These are phyloP conservation scores for Psettodes erumei DNA, from an alignment of 2,113 vertebrate species.

Conservation along the genomic window DNA sequence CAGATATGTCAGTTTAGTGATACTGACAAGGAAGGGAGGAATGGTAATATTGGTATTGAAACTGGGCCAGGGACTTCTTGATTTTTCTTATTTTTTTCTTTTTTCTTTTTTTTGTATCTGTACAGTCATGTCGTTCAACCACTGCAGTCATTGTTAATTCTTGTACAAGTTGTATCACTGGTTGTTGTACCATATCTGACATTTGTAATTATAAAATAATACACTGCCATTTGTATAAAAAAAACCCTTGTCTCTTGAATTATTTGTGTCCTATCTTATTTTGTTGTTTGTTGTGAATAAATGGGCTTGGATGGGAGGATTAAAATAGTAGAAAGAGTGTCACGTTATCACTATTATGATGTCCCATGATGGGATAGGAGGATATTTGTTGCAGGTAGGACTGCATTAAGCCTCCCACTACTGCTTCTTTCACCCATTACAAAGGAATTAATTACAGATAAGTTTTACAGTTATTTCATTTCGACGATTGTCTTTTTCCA, in stretches of 20 bases:
- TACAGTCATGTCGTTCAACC: constrained; percentile 84
- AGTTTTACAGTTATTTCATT: neutral
- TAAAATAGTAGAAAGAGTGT: neutral
- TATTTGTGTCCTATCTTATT: constrained; percentile 44
- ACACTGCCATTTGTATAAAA: constrained; percentile 86
- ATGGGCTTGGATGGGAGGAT: neutral
- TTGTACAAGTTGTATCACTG: constrained; percentile 86
- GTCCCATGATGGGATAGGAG: neutral
- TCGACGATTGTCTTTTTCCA: neutral
- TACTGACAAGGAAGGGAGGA: constrained; percentile 39
- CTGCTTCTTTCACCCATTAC: neutral
- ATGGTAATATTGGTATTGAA: constrained; percentile 60
- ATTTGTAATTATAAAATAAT: constrained; percentile 90
- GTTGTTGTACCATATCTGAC: constrained; percentile 85
- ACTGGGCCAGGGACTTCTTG: constrained; percentile 65
- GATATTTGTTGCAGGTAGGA: neutral
- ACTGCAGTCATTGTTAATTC: constrained; percentile 86
- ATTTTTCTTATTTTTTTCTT: constrained; percentile 51
- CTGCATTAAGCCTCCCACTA: neutral
- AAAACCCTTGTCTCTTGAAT: constrained; percentile 58
- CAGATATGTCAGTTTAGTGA: constrained; percentile 28
- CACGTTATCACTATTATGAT: neutral
- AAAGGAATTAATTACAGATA: neutral
- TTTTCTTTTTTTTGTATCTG: constrained; percentile 74
- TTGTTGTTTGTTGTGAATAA: neutral